Evolutionary conservation across 1,140 invertebrate species (phyloP).

Genomic region (Heterodera carotae): DNA sequence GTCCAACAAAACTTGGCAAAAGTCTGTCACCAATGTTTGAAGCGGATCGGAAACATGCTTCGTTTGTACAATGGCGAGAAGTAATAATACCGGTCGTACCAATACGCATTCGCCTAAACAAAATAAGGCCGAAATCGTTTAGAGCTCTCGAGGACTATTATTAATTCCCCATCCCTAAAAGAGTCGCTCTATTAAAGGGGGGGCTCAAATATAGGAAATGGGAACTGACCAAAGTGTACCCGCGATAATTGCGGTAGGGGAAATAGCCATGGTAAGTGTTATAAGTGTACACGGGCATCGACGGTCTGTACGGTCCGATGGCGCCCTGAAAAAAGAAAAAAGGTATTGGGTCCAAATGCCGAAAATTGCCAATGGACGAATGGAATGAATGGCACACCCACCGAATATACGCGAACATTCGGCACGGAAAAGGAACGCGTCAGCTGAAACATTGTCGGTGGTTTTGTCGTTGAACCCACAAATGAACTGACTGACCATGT

Average conservation of each 20-base stretch:
- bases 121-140: too few relatives aligned
- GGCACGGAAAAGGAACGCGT: slow-evolving; percentile 34
- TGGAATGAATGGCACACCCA: not conserved
- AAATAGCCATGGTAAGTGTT: slow-evolving; percentile 26
- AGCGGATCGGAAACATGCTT: slow-evolving; percentile 27
- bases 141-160: too few relatives aligned
- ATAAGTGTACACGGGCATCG: slow-evolving; percentile 29
- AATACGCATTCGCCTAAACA: slow-evolving; percentile 28
- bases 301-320: slow-evolving; percentile 21
- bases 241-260: slow-evolving; percentile 30
- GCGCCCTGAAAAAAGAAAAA: slow-evolving; percentile 10
- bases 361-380: not conserved
- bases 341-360: not conserved
- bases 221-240: slow-evolving; percentile 22
- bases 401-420: slow-evolving; percentile 12
- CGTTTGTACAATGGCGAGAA: slow-evolving; percentile 33
- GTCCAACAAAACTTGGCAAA: not conserved
- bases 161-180: too few relatives aligned
- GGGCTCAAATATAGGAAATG: not conserved
- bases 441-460: too few relatives aligned
- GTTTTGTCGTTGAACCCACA: too few relatives aligned
- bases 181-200: not conserved
- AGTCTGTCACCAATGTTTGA: slow-evolving; percentile 23
- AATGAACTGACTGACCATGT: slow-evolving; percentile 25
- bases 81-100: slow-evolving; percentile 36